A percentile compares a stretch with the other conserved stretches of the same genome.
These are phyloP conservation scores for Callithrix jacchus DNA, from an alignment of 2,113 vertebrate species.

Conservation along the genomic window DNA sequence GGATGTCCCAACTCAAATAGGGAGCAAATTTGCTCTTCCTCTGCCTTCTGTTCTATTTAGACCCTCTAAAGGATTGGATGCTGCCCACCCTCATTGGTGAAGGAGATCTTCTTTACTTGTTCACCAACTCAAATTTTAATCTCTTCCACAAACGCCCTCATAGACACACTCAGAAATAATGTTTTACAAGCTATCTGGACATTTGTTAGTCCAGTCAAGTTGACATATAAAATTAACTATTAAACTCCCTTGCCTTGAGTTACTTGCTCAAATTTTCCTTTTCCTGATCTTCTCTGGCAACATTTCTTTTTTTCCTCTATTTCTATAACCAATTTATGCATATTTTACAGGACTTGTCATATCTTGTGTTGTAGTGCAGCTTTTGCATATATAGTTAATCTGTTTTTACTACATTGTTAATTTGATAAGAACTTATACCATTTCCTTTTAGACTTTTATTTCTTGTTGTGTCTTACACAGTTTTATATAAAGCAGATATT, in stretches of 20 bases:
- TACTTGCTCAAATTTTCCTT: background rate
- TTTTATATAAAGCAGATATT: background rate
- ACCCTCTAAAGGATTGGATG: background rate
- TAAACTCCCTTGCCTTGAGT: background rate
- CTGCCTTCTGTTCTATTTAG: background rate
- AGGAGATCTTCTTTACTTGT: background rate
- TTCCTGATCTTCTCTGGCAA: background rate
- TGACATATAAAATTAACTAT: background rate
- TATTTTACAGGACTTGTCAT: background rate
- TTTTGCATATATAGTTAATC: background rate
- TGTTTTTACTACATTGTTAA: background rate
- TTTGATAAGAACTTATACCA: background rate
- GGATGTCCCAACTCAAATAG: background rate
- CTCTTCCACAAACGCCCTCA: background rate
- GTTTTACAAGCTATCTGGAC: background rate
- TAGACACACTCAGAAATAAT: background rate
- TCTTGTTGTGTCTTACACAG: background rate
- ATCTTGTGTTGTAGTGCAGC: background rate
- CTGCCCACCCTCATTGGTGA: too few species aligned
- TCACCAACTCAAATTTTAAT: background rate
- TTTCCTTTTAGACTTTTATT: conserved; percentile 22
- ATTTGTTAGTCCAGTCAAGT: background rate
- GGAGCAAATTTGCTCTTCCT: background rate
- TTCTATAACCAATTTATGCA: background rate
- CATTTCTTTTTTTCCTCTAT: background rate